A percentile compares a stretch with the other conserved stretches of the same genome.
phyloP scores from a whole-genome alignment of 2,797 vertebrate species.

The Tadarida brasiliensis region DNA sequence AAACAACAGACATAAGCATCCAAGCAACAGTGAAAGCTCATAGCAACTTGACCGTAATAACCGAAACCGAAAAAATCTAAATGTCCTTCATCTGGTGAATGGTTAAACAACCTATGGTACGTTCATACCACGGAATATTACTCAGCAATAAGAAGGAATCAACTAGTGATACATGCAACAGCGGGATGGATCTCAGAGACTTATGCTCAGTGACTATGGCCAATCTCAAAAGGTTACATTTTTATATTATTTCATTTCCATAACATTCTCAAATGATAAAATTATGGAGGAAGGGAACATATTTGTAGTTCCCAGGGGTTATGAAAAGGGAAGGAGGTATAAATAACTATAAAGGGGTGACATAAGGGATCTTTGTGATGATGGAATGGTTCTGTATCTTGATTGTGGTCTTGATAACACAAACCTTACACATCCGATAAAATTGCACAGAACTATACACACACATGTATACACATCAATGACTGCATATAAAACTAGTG shows the following conservation, averaged over 20 bases:
- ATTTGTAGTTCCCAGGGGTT: background rate
- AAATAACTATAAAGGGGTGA: background rate
- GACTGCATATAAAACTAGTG: background rate
- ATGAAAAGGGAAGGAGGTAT: background rate
- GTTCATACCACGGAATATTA: background rate
- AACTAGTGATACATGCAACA: background rate
- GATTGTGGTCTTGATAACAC: background rate
- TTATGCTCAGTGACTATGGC: background rate
- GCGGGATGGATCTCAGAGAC: background rate
- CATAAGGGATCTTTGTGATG: background rate
- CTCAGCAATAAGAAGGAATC: background rate
- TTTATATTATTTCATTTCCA: background rate
- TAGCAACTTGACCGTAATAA: background rate
- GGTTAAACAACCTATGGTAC: background rate
- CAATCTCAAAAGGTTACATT: background rate
- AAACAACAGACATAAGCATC: background rate
- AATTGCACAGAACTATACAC: no score
- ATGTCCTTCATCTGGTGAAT: background rate
- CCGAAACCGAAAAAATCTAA: background rate
- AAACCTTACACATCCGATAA: background rate
- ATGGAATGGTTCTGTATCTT: background rate
- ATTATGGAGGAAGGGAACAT: background rate
- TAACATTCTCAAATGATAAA: background rate
- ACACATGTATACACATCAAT: background rate
- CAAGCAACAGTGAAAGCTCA: background rate